Conservation (phyloP, 2,113 vertebrate species). For the Ptilorrhoa leucosticta region DNA sequence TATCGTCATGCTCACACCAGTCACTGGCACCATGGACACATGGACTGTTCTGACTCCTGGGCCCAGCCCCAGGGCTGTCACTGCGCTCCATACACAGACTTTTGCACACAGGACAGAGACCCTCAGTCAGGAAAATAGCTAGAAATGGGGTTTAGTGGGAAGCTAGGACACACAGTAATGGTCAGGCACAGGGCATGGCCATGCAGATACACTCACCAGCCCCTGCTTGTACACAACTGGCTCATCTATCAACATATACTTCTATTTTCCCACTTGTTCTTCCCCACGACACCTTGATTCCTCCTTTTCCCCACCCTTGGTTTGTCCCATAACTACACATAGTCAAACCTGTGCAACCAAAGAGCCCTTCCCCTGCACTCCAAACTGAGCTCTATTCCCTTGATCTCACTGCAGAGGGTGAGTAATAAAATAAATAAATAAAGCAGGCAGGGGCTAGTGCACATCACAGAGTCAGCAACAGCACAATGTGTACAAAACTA, state of each 20-base stretch:
- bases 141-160: neutral
- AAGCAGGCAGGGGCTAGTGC: neutral
- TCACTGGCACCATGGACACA: fast-evolving
- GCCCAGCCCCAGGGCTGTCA: neutral
- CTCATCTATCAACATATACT: neutral
- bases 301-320: neutral
- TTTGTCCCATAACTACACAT: neutral
- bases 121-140: neutral
- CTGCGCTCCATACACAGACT: no score
- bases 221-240: fast-evolving
- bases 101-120: neutral
- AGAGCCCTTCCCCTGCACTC: neutral
- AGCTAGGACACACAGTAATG: neutral
- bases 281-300: neutral
- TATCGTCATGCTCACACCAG: neutral
- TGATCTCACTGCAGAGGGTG: neutral
- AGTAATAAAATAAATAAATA: neutral
- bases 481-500: neutral
- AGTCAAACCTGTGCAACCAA: neutral
- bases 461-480: neutral
- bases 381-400: neutral
- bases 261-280: neutral
- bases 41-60: neutral
- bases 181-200: neutral
- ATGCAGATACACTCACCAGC: neutral